Evolutionary conservation across 2,113 vertebrate genomes (phyloP).

Genomic region (Campylomormyrus numenius): DNA sequence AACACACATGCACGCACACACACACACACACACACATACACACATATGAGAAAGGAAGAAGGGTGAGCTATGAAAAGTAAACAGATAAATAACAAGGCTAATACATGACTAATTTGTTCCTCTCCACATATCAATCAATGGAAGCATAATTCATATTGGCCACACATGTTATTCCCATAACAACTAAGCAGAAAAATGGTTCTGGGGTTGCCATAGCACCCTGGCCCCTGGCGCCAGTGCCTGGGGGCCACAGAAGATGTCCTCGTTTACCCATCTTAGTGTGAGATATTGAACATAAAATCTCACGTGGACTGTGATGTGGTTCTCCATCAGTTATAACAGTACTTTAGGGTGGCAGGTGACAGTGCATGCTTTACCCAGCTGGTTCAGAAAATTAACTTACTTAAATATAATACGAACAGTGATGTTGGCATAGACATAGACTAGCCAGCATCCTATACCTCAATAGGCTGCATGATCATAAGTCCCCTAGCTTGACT

Average conservation of each 20-base stretch:
- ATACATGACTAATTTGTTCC: background rate
- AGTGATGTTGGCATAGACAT: background rate
- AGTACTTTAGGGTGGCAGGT: background rate
- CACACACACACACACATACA: background rate
- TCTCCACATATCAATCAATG: background rate
- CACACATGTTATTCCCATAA: background rate
- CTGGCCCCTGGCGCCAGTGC: background rate
- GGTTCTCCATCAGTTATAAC: background rate
- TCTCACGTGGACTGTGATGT: background rate
- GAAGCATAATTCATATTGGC: background rate
- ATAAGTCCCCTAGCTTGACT: background rate
- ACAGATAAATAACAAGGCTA: background rate
- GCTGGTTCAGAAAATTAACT: background rate
- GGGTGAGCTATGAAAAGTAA: background rate
- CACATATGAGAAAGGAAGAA: background rate
- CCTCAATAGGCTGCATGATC: background rate
- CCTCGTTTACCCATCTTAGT: background rate
- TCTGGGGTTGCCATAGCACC: slow-evolving; percentile 16
- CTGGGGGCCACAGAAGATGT: slow-evolving; percentile 6
- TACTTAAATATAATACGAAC: background rate
- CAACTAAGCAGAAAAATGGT: slow-evolving; percentile 13
- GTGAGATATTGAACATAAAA: background rate
- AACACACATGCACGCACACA: too few species aligned
- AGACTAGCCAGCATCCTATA: background rate
- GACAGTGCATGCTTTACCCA: background rate